Evolutionary conservation across 1,140 invertebrate species (phyloP), one percentile per base, ranked within the genome.

Genomic region (Eumaeus atala): DNA sequence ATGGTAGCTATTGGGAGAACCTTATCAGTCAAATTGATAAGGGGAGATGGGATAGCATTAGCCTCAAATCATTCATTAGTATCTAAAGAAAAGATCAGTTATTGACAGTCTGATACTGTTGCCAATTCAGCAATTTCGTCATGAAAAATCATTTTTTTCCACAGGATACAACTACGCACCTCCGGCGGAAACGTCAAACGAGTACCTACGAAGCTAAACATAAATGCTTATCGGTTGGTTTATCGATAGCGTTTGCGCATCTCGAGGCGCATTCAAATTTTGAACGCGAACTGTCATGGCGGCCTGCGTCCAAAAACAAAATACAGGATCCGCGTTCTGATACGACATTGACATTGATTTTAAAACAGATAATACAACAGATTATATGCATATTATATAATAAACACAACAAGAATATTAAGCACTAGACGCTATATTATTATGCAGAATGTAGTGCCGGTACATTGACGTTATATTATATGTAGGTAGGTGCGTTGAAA

Each of bases 221-320:
- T 56, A 58, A 62, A 60, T 51, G 59, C 69, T 82, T 85, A 85
- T 85, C 76, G 72, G 66, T 60, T 63, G 66, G 66, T 44, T 82
- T 76, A 83, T 85, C 75, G 70, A 73, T 48, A 48, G 67, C 75
- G 77, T 70, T 72, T 69, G 81, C 77, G 77, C 79, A 82, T 85
- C 79, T 80, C 70, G 70, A 50, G 56, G 63, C 77, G 79, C 77
- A 85, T 85, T 85, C 75, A 85, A 85, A 85, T 83, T 83, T 81
- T 63, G 77, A 82, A 77, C 70, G 66, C 71, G 65, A 70, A 79
- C 70, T 72, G 71, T 80, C 73, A 78, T 80, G 78, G 73, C 77
- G 67, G 65, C 72, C 71, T 67, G 67, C 64, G 64, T 62, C 64
- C 70, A 56, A 76, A 78, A 77, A 67, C 58, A 52, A 61, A 64